Evolutionary conservation across 2,888 invertebrate genomes (phyloP).

Genomic region (Chrysopilus asiliformis): DNA sequence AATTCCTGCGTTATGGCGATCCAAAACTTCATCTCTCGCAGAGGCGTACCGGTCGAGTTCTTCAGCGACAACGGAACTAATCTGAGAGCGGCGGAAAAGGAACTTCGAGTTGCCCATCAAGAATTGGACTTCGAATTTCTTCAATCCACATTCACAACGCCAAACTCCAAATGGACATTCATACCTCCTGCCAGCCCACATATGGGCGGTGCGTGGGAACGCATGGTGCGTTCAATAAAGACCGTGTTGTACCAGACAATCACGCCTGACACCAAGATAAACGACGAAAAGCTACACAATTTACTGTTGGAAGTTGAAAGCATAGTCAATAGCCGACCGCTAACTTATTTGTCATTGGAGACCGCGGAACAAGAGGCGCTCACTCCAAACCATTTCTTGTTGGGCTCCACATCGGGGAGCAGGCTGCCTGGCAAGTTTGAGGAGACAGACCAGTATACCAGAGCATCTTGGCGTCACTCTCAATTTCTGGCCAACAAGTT

Average conservation of each 20-base stretch:
- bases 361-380: constrained; percentile 15
- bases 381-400: constrained; percentile 20
- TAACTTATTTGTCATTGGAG: constrained; percentile 9
- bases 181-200: constrained; percentile 17
- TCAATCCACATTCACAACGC: constrained; percentile 1
- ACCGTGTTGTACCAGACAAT: constrained; percentile 12
- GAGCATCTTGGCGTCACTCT: constrained; percentile 11
- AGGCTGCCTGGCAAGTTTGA: constrained; percentile 11
- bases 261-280: constrained; percentile 12
- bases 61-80: too few relatives aligned
- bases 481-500: constrained; percentile 10
- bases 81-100: too few relatives aligned
- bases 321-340: constrained; percentile 17
- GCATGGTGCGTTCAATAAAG: too few relatives aligned
- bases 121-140: constrained; percentile 10
- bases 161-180: constrained; percentile 15
- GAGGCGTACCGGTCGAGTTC: too few relatives aligned
- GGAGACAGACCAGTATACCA: constrained; percentile 9
- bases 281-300: constrained; percentile 14
- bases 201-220: too few relatives aligned
- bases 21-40: constrained; percentile 9
- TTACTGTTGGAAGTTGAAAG: constrained; percentile 12
- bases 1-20: too few relatives aligned
- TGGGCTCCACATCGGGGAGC: constrained; percentile 14
- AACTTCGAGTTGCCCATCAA: constrained; percentile 9